Evolutionary conservation across 2,113 vertebrate species (phyloP).

Genomic region (Myotis lucifugus): DNA sequence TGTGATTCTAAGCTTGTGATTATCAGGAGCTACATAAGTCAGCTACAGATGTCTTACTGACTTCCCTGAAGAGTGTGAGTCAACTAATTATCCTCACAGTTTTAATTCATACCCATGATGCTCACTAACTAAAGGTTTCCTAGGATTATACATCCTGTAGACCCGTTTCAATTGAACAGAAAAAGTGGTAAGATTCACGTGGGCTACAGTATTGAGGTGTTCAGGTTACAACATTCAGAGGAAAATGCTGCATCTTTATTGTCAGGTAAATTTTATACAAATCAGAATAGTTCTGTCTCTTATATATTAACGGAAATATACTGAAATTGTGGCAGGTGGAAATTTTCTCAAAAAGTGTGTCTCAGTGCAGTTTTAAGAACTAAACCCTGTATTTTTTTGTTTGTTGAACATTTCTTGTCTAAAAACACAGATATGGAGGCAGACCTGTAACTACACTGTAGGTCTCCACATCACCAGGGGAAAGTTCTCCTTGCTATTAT

Average conservation of each 20-base stretch:
- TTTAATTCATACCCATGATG: background rate
- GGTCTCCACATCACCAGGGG: background rate
- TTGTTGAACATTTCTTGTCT: background rate
- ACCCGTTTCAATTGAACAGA: background rate
- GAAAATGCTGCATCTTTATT: background rate
- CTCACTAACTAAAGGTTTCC: slow-evolving; percentile 41
- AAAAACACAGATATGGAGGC: background rate
- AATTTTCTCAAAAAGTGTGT: slow-evolving; percentile 12
- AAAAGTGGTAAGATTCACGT: background rate
- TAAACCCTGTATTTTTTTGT: slow-evolving; percentile 24
- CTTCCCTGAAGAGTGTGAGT: slow-evolving; percentile 30
- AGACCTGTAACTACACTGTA: background rate
- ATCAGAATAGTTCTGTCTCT: background rate
- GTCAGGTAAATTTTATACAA: background rate
- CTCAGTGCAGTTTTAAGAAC: background rate
- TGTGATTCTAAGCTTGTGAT: slow-evolving; percentile 44
- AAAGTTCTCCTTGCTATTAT: background rate
- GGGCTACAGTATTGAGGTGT: background rate
- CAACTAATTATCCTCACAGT: background rate
- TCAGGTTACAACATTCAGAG: slow-evolving; percentile 2
- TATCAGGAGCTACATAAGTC: slow-evolving; percentile 16
- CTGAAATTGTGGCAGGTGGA: background rate
- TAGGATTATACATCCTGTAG: slow-evolving; percentile 3
- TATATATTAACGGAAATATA: slow-evolving; percentile 3
- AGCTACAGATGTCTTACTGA: slow-evolving; percentile 23